A percentile compares a stretch with the other conserved stretches of the same genome.
phyloP scores from a whole-genome alignment of 1,140 invertebrate genomes.

The Diploscapter pachys region DNA sequence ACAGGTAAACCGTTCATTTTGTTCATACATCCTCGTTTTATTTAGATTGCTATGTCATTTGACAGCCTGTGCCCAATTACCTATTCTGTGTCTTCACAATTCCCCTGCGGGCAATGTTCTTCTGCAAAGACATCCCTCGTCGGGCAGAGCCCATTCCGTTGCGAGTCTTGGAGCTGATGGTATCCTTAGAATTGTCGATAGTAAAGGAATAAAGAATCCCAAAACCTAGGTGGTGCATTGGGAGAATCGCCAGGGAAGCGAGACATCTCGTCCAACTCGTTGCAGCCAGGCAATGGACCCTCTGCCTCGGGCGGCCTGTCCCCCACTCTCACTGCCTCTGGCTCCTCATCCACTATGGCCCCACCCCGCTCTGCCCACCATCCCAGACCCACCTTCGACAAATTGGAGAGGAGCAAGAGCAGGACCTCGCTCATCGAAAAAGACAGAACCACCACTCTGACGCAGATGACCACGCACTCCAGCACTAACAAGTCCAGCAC shows the following conservation, averaged over 20 bases:
- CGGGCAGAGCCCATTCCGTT: conserved; percentile 24
- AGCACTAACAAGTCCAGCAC: conserved; percentile 21
- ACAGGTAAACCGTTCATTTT: conserved; percentile 16
- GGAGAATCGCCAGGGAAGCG: background rate
- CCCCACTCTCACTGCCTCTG: background rate
- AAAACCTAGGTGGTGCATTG: background rate
- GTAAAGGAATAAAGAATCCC: background rate
- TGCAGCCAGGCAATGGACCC: conserved; percentile 5
- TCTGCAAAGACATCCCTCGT: conserved; percentile 8
- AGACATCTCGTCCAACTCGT: background rate
- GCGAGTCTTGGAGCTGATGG: conserved; percentile 16
- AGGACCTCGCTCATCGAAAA: conserved; percentile 30
- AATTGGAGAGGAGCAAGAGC: conserved; percentile 31
- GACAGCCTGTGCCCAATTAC: conserved; percentile 36
- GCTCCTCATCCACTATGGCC: background rate
- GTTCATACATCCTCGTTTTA: conserved; percentile 1
- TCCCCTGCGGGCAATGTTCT: conserved; percentile 29
- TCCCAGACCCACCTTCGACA: conserved; percentile 27
- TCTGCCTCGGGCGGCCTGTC: background rate
- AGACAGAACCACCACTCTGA: conserved; percentile 27
- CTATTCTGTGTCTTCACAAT: conserved; percentile 44
- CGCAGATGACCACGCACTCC: conserved; percentile 15
- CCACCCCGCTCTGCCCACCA: conserved; percentile 16
- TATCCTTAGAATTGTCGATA: conserved; percentile 6
- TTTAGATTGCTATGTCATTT: conserved; percentile 18